Percentiles rank a stretch among this genome's conserved stretches.
Evolutionary conservation across 2,113 vertebrate genomes (phyloP).

Genomic region (Cochlearius cochlearius): DNA sequence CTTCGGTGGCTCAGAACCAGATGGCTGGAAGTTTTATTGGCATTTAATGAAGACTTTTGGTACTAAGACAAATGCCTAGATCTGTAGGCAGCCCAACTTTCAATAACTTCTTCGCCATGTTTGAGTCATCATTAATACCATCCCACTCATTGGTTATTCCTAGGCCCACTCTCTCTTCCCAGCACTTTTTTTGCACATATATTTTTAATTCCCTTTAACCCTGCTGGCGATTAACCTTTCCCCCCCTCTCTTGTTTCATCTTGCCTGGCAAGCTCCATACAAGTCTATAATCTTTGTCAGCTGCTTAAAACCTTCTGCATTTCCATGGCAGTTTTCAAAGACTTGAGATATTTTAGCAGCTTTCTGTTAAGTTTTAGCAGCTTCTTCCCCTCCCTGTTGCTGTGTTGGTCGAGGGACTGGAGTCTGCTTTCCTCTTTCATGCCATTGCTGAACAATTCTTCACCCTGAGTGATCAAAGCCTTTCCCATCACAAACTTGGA

Average conservation of each 20-base stretch:
- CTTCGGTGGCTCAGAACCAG: neutral
- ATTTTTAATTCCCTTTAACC: neutral
- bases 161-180: neutral
- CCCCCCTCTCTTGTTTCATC: neutral
- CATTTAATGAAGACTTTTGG: neutral
- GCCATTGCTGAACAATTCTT: neutral
- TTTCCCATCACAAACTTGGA: neutral
- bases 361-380: neutral
- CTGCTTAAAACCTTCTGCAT: neutral
- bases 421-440: neutral
- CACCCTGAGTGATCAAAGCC: neutral
- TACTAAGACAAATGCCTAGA: neutral
- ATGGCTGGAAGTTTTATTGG: neutral
- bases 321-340: neutral
- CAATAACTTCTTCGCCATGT: neutral
- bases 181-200: neutral
- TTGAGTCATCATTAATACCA: slow-evolving; percentile 35
- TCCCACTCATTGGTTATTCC: slow-evolving; percentile 30
- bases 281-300: neutral
- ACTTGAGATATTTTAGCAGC: neutral
- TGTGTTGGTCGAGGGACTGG: neutral
- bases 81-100: neutral
- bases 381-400: neutral
- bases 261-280: neutral
- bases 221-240: neutral